Conservation (phyloP, 2,888 invertebrate genomes). For the Harmothoe impar region DNA sequence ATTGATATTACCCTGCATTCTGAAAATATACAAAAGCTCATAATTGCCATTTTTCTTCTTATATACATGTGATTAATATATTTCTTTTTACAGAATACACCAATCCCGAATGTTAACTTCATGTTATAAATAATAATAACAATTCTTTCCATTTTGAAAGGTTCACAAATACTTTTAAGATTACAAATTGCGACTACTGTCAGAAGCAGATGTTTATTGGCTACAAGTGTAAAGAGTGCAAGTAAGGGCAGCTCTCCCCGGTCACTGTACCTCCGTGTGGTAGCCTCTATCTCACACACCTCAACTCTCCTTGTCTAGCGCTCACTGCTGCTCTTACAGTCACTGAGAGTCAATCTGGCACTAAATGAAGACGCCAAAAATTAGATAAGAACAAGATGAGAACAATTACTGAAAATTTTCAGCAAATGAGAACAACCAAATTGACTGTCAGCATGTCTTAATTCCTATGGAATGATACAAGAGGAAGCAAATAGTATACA, state of each 20-base stretch:
- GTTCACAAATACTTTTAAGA: conserved; percentile 93
- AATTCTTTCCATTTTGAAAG: conserved; percentile 82
- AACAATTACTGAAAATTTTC: neutral
- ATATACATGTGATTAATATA: no score
- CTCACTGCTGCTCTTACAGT: no score
- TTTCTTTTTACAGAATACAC: neutral
- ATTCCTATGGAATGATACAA: neutral
- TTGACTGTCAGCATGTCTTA: neutral
- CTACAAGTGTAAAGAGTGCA: conserved; percentile 96
- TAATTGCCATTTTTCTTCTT: no score
- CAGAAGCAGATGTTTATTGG: conserved; percentile 91
- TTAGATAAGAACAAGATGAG: no score
- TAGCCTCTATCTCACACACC: no score
- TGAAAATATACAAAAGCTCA: no score
- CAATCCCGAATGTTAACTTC: neutral
- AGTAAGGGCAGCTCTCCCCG: conserved; percentile 85
- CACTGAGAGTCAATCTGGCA: no score
- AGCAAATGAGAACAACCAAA: neutral
- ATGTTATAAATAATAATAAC: neutral
- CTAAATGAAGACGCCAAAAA: no score
- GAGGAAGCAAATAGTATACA: neutral
- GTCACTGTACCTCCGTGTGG: neutral
- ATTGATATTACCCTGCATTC: no score
- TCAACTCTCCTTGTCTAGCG: no score
- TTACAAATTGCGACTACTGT: conserved; percentile 94